phyloP scores from a whole-genome alignment of 2,888 invertebrate species.

The Lissocephala sabroskyi region DNA sequence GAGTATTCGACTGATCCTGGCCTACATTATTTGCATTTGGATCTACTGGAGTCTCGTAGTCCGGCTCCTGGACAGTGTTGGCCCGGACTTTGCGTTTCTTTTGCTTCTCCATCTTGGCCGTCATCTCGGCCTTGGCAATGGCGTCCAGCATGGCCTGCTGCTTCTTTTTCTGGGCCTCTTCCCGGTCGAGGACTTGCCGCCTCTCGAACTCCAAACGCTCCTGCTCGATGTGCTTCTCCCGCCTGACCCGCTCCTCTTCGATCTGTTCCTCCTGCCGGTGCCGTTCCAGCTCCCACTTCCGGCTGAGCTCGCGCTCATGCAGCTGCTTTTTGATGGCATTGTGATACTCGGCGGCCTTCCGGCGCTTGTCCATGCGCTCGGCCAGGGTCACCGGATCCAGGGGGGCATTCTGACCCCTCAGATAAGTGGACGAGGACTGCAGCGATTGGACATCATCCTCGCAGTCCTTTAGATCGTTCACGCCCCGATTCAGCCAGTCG shows the following conservation, averaged over 20 bases:
- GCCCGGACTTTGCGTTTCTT: conserved; percentile 70
- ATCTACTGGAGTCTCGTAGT: conserved; percentile 2
- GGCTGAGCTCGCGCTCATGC: conserved; percentile 84
- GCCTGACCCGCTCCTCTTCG: conserved; percentile 84
- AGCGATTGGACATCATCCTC: conserved; percentile 69
- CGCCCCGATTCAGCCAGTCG: conserved; percentile 74
- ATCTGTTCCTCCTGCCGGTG: conserved; percentile 83
- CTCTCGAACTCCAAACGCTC: conserved; percentile 83
- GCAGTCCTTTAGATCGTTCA: conserved; percentile 74
- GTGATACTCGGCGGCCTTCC: conserved; percentile 89
- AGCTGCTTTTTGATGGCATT: conserved; percentile 88
- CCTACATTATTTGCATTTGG: not conserved
- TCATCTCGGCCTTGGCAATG: conserved; percentile 83
- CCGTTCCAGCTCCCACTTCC: conserved; percentile 83
- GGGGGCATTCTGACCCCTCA: conserved; percentile 90
- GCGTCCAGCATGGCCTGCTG: conserved; percentile 84
- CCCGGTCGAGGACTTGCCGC: conserved; percentile 77
- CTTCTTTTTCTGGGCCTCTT: conserved; percentile 81
- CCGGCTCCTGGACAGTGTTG: conserved; percentile 32
- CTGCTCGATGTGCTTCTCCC: conserved; percentile 82
- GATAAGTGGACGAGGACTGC: conserved; percentile 79
- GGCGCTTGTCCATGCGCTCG: conserved; percentile 86
- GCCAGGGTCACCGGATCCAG: conserved; percentile 85
- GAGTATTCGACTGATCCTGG: conserved; percentile 31
- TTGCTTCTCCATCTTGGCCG: conserved; percentile 80